phyloP scores from a whole-genome alignment of 2,113 vertebrate genomes.

The Erinaceus europaeus region DNA sequence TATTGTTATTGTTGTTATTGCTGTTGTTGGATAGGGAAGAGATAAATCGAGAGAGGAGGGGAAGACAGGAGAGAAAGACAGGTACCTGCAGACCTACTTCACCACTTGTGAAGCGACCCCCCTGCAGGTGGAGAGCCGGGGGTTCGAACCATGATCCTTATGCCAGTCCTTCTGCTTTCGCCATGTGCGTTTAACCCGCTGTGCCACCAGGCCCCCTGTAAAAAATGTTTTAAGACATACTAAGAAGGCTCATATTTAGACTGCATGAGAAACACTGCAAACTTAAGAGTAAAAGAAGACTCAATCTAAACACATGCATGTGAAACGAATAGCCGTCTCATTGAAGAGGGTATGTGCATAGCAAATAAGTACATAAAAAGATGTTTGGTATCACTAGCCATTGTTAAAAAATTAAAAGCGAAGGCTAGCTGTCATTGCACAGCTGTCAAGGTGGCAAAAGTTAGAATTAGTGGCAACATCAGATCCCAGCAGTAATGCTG shows the following conservation, averaged over 20 bases:
- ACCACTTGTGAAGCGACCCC: no score
- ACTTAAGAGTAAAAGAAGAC: background rate
- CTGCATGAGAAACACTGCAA: background rate
- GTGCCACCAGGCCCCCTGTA: no score
- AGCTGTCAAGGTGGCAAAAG: background rate
- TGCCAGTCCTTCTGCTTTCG: no score
- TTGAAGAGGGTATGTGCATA: background rate
- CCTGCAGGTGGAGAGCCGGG: no score
- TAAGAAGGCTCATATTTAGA: background rate
- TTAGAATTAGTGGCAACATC: background rate
- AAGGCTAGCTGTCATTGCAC: background rate
- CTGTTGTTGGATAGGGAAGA: no score
- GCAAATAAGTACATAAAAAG: background rate
- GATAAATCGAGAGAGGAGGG: no score
- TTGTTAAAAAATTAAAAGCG: slow-evolving; percentile 18
- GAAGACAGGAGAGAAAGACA: no score
- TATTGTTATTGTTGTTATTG: no score
- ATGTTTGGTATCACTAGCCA: background rate
- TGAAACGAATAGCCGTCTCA: background rate
- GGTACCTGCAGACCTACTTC: no score
- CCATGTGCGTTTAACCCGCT: no score
- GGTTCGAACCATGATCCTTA: no score
- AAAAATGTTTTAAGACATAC: no score
- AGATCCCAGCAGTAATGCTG: background rate
- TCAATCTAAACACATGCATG: background rate